Conservation (phyloP, 1,140 invertebrate genomes). For the Drosophila mayri region DNA sequence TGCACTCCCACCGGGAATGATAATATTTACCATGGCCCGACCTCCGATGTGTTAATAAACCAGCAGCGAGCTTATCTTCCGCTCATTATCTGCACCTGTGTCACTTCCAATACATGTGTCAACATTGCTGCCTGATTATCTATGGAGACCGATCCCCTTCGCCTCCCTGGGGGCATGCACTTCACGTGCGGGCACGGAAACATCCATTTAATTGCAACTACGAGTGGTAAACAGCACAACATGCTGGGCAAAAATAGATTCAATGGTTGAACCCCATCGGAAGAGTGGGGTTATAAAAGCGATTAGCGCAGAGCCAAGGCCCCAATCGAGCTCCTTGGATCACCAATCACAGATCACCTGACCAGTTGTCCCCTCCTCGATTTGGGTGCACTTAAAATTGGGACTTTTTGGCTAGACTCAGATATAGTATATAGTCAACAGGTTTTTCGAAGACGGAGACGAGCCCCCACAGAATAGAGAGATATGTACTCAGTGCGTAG, state of each 20-base stretch:
- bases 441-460: constrained; percentile 36
- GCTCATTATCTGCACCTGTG: constrained; percentile 59
- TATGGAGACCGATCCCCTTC: not conserved
- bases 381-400: constrained; percentile 8
- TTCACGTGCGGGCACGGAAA: constrained; percentile 34
- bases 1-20: constrained; percentile 53
- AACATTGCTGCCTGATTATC: constrained; percentile 35
- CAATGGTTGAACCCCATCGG: constrained; percentile 15
- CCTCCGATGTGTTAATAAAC: constrained; percentile 55
- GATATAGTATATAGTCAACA: constrained; percentile 3
- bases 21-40: constrained; percentile 21
- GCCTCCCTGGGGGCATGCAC: constrained; percentile 7
- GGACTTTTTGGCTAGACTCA: constrained; percentile 11
- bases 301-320: constrained; percentile 14
- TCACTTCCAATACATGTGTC: constrained; percentile 50
- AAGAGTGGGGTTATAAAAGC: not conserved
- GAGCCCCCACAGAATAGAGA: constrained; percentile 37
- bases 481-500: constrained; percentile 23
- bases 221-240: constrained; percentile 30
- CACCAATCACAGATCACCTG: constrained; percentile 19
- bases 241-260: constrained; percentile 25
- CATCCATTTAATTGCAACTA: constrained; percentile 43
- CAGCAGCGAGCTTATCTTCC: constrained; percentile 32
- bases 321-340: constrained; percentile 10
- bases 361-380: constrained; percentile 6